Conservation (phyloP, 35 echinoderm and acorn worm species). For the Patiria miniata region DNA sequence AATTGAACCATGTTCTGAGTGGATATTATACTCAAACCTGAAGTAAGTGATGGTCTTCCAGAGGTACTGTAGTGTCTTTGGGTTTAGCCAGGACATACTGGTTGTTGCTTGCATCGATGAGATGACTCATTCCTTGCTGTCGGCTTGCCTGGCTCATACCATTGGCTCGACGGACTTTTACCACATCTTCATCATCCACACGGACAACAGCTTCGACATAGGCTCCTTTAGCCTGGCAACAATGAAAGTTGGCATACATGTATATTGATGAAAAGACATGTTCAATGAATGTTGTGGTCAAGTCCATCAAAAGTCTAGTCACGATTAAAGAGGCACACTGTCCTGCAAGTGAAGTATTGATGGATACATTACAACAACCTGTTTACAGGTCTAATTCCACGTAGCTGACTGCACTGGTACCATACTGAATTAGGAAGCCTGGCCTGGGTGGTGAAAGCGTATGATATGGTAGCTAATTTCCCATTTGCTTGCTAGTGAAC, state of each 20-base stretch:
- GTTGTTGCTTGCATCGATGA: slow-evolving; percentile 91
- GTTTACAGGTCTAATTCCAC: too few relatives aligned
- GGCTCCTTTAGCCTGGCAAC: slow-evolving; percentile 63
- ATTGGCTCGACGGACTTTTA: slow-evolving; percentile 14
- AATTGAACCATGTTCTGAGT: background rate
- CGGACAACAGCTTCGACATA: slow-evolving; percentile 88
- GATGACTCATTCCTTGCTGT: slow-evolving; percentile 72
- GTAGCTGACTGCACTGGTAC: too few relatives aligned
- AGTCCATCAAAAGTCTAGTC: background rate
- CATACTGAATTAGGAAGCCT: too few relatives aligned
- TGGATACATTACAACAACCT: too few relatives aligned
- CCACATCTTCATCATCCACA: slow-evolving; percentile 58
- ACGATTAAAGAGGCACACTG: too few relatives aligned
- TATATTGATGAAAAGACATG: background rate
- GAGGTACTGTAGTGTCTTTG: slow-evolving; percentile 89
- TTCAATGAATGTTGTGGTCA: background rate
- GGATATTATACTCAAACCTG: slow-evolving; percentile 61
- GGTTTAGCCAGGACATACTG: slow-evolving; percentile 95
- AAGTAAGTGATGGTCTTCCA: slow-evolving; percentile 88
- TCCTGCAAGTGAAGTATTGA: too few relatives aligned
- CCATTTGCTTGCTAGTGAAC: too few relatives aligned
- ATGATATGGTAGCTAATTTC: too few relatives aligned
- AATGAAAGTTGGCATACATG: background rate
- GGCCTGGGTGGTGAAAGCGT: too few relatives aligned
- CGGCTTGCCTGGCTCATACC: slow-evolving; percentile 16